phyloP scores from a whole-genome alignment of 2,888 invertebrate species.

The Drosophila phalerata region DNA sequence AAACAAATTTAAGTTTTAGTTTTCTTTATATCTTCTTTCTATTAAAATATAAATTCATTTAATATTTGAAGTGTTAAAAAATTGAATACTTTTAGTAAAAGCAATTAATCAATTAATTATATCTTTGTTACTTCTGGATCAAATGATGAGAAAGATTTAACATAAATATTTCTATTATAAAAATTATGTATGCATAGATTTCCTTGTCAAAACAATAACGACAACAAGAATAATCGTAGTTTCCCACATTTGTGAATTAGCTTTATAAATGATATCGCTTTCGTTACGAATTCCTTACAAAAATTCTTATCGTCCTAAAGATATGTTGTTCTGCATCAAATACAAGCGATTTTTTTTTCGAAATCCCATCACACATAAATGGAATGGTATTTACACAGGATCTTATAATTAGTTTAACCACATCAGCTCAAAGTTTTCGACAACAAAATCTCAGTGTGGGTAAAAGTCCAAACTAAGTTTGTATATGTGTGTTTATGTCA shows the following conservation, averaged over 20 bases:
- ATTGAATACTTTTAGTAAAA: no score
- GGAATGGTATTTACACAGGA: constrained; percentile 8
- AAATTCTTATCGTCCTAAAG: background rate
- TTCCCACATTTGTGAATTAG: background rate
- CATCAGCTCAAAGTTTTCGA: constrained; percentile 38
- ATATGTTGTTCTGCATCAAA: background rate
- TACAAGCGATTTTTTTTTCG: background rate
- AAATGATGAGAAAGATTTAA: no score
- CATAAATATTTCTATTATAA: no score
- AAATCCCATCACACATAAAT: background rate
- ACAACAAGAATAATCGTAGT: no score
- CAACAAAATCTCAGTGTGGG: constrained; percentile 40
- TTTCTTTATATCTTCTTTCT: no score
- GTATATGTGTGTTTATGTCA: constrained; percentile 15
- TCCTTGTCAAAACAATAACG: no score
- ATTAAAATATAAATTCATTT: no score
- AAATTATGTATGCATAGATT: no score
- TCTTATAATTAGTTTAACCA: constrained; percentile 47
- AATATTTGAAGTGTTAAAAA: no score
- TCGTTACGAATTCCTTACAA: background rate
- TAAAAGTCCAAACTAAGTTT: constrained; percentile 4
- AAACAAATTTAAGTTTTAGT: no score
- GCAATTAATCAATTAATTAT: no score
- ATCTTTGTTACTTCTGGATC: no score
- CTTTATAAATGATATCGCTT: background rate